Percentiles rank a stretch among this genome's conserved stretches.
Conservation (phyloP, 2,888 invertebrate species). For the Macrostomum cliftonense region DNA sequence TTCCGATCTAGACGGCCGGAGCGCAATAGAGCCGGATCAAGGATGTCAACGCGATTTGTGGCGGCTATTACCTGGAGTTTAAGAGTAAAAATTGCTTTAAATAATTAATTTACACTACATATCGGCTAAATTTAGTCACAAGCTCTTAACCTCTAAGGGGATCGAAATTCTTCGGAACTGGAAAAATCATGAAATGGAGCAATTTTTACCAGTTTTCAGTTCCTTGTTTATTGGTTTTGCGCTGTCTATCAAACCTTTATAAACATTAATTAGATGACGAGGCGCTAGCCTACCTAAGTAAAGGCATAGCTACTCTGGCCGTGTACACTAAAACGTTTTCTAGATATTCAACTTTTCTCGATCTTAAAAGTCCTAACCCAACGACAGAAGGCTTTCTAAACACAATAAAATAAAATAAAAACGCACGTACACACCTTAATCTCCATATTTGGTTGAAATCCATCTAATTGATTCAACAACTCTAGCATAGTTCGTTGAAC, state of each 20-base stretch:
- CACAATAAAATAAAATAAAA: too few relatives aligned
- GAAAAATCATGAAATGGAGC: too few relatives aligned
- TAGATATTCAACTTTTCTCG: not conserved
- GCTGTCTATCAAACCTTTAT: too few relatives aligned
- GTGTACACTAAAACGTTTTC: too few relatives aligned
- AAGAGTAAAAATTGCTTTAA: not conserved
- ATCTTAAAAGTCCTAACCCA: not conserved
- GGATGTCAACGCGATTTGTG: constrained; percentile 90
- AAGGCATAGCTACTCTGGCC: too few relatives aligned
- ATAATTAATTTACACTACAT: not conserved
- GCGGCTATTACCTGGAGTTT: constrained; percentile 57
- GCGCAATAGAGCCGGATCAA: constrained; percentile 84
- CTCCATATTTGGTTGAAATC: constrained; percentile 45
- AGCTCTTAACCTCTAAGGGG: not conserved
- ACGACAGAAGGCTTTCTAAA: not conserved
- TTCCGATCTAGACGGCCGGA: constrained; percentile 91
- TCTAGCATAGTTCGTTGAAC: constrained; percentile 99
- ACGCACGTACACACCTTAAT: too few relatives aligned
- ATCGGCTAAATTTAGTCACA: not conserved
- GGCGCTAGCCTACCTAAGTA: too few relatives aligned
- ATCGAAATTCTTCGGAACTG: too few relatives aligned
- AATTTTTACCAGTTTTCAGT: too few relatives aligned
- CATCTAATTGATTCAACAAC: constrained; percentile 86
- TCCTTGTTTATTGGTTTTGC: too few relatives aligned
- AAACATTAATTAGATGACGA: too few relatives aligned